Percentiles rank a stretch among this genome's conserved stretches.
phyloP scores from a whole-genome alignment of 2,888 invertebrate species.

The Bhutanitis thaidina region DNA sequence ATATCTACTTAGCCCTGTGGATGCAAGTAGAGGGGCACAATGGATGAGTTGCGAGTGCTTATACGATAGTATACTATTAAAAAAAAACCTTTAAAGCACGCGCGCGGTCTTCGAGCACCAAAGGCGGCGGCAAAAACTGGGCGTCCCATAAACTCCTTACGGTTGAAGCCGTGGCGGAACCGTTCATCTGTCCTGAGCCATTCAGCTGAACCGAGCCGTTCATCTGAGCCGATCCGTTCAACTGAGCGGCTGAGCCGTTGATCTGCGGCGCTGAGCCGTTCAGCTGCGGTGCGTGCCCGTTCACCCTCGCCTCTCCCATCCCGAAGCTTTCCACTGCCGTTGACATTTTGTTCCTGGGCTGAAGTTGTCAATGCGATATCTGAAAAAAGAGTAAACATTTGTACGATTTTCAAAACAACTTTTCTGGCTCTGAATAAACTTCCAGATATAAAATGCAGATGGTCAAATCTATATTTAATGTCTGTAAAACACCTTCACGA shows the following conservation, averaged over 20 bases:
- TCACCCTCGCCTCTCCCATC: conserved; percentile 28
- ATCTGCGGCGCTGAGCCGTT: no score
- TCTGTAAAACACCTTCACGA: no score
- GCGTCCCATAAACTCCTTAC: conserved; percentile 40
- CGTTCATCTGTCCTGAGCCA: conserved; percentile 21
- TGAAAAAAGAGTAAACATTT: conserved; percentile 7
- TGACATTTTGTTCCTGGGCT: conserved; percentile 36
- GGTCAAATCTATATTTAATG: no score
- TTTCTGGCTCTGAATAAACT: no score
- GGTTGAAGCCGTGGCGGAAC: neutral
- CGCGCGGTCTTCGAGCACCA: conserved; percentile 51
- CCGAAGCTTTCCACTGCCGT: conserved; percentile 39
- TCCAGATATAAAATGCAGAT: no score
- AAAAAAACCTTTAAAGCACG: conserved; percentile 56
- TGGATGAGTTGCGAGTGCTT: no score
- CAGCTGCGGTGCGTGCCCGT: conserved; percentile 28
- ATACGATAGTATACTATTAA: no score
- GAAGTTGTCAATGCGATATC: neutral
- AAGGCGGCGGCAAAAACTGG: conserved; percentile 58
- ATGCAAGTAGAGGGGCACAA: no score
- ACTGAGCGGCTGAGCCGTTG: conserved; percentile 23
- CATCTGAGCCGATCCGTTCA: conserved; percentile 20
- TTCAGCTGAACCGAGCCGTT: conserved; percentile 22
- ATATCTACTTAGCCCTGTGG: no score
- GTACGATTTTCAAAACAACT: no score